Evolutionary conservation across 1,140 invertebrate species (phyloP).

Genomic region (Drosophila orosa): DNA sequence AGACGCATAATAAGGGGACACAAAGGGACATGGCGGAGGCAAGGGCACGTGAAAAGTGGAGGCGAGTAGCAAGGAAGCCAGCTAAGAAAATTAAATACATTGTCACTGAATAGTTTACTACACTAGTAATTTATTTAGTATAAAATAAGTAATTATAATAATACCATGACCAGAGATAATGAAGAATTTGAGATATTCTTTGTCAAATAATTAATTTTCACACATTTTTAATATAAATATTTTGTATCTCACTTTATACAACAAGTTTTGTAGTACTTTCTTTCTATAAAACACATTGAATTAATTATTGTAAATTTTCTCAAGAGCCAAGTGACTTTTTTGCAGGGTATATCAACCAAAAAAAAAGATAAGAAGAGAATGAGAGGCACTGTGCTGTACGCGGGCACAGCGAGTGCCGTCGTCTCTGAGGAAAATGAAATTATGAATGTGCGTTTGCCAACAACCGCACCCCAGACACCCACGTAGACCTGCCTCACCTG

Average conservation of each 20-base stretch:
- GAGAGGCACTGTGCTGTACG: neutral
- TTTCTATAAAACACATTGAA: no score
- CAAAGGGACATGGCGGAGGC: slow-evolving; percentile 38
- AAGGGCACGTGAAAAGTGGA: slow-evolving; percentile 1
- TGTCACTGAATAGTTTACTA: neutral
- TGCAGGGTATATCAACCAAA: slow-evolving; percentile 1
- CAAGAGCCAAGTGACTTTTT: neutral
- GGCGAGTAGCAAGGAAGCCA: neutral
- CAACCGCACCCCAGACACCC: slow-evolving; percentile 76
- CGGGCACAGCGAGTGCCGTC: slow-evolving; percentile 28
- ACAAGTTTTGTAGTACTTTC: no score
- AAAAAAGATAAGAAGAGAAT: neutral
- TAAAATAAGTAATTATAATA: neutral
- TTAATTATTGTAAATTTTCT: no score
- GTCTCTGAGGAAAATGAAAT: slow-evolving; percentile 73
- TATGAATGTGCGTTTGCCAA: slow-evolving; percentile 76
- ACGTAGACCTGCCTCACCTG: slow-evolving; percentile 42
- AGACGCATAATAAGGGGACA: slow-evolving; percentile 78
- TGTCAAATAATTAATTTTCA: neutral
- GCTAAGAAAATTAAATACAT: neutral
- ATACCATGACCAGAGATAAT: no score
- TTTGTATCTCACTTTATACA: neutral
- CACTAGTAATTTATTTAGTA: neutral
- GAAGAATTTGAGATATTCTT: neutral
- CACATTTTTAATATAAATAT: neutral